phyloP scores from a whole-genome alignment of 2,797 vertebrate species.

The Coluber constrictor region DNA sequence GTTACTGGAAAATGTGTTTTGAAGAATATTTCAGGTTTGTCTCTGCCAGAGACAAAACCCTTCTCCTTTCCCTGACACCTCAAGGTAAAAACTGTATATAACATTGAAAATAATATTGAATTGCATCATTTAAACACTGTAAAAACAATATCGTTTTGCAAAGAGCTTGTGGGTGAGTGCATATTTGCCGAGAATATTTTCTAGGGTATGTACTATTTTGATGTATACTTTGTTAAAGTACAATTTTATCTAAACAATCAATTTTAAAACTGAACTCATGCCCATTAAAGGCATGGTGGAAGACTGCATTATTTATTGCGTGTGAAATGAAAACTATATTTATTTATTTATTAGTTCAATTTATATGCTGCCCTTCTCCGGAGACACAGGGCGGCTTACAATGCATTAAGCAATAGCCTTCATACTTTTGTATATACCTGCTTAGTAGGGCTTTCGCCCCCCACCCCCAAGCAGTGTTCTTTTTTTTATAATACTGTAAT shows the following conservation, averaged over 20 bases:
- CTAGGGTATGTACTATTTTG: neutral
- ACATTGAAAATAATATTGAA: neutral
- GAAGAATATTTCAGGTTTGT: neutral
- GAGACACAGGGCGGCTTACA: too few species aligned
- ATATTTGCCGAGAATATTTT: constrained; percentile 18
- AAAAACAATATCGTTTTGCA: constrained; percentile 43
- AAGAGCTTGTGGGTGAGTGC: neutral
- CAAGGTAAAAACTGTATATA: neutral
- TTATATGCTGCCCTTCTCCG: too few species aligned
- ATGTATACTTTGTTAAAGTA: neutral
- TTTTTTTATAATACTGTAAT: too few species aligned
- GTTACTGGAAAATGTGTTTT: constrained; percentile 5
- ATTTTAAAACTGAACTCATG: neutral
- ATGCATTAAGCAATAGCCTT: too few species aligned
- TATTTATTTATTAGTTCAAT: too few species aligned
- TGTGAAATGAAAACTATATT: neutral
- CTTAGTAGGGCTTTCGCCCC: too few species aligned
- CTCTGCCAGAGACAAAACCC: neutral
- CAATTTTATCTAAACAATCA: neutral
- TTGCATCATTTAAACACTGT: constrained; percentile 6
- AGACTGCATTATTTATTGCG: neutral
- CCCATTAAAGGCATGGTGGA: neutral
- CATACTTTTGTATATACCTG: too few species aligned
- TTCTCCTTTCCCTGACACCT: neutral
- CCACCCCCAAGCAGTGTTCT: too few species aligned